Conservation (phyloP, 2,113 vertebrate species). For the Epinephelus lanceolatus region DNA sequence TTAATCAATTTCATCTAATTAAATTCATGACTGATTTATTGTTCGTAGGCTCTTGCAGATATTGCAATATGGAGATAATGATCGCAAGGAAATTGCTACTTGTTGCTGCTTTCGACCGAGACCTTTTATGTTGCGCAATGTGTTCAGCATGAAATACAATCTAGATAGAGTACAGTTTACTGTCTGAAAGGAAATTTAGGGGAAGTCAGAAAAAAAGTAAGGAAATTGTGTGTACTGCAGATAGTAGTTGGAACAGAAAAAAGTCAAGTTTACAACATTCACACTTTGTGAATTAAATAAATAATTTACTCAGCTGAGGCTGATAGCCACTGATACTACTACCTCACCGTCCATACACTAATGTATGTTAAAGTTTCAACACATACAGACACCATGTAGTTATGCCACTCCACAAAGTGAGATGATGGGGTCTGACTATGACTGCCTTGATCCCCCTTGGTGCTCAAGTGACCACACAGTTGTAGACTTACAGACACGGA, state of each 20-base stretch:
- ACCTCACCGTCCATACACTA: not conserved
- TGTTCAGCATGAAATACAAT: conserved; percentile 12
- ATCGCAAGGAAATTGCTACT: conserved; percentile 57
- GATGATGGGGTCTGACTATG: not conserved
- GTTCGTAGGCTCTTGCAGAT: conserved; percentile 24
- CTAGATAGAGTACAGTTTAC: not conserved
- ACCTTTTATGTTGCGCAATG: conserved; percentile 13
- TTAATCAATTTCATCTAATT: conserved; percentile 54
- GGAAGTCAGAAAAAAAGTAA: not conserved
- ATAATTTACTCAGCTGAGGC: not conserved
- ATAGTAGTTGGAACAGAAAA: not conserved
- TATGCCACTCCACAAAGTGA: too few relatives aligned
- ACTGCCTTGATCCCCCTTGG: not conserved
- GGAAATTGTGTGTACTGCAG: not conserved
- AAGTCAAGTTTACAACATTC: not conserved
- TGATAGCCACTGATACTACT: not conserved
- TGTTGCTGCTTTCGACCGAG: conserved; percentile 3
- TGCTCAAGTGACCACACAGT: not conserved
- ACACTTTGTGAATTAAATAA: not conserved
- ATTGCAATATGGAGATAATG: conserved; percentile 45
- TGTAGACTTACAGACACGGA: too few relatives aligned
- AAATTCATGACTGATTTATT: conserved; percentile 56
- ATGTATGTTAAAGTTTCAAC: not conserved
- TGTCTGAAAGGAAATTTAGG: not conserved
- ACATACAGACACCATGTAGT: not conserved